These are phyloP conservation scores for Dryomyza anilis DNA, from an alignment of 2,888 invertebrate species.

Conservation along the genomic window DNA sequence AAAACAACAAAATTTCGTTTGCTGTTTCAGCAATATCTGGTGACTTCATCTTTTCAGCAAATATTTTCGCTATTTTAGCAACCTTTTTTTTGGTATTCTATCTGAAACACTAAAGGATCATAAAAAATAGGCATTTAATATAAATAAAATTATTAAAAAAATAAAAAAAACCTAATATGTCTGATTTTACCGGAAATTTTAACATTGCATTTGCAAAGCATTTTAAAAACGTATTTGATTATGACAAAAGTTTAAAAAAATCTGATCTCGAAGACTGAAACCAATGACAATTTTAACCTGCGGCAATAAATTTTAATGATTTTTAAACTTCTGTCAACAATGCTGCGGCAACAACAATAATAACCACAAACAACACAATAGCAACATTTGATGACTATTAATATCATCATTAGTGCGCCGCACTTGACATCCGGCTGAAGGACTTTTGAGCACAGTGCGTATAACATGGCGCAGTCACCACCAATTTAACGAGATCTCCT, in stretches of 20 bases:
- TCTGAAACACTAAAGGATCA: too few relatives aligned
- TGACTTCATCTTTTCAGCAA: too few relatives aligned
- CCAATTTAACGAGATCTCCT: slow-evolving; percentile 27
- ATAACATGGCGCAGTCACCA: slow-evolving; percentile 36
- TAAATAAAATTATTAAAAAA: background rate
- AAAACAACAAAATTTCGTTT: too few relatives aligned
- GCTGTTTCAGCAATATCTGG: too few relatives aligned
- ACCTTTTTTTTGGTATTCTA: too few relatives aligned
- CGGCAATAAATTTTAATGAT: slow-evolving; percentile 38
- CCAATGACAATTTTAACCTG: slow-evolving; percentile 30
- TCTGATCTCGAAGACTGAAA: slow-evolving; percentile 3
- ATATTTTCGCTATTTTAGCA: too few relatives aligned
- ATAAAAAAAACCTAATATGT: background rate
- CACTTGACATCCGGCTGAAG: slow-evolving; percentile 52
- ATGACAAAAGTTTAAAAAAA: too few relatives aligned
- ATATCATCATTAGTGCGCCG: slow-evolving; percentile 33
- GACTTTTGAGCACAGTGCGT: slow-evolving; percentile 41
- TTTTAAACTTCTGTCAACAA: slow-evolving; percentile 35
- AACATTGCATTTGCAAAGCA: too few relatives aligned
- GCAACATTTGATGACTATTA: slow-evolving; percentile 33
- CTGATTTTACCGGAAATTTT: too few relatives aligned
- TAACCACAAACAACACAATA: slow-evolving; percentile 1
- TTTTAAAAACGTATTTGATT: too few relatives aligned
- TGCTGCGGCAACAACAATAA: slow-evolving; percentile 16
- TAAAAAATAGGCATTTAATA: background rate